Base-by-base conservation (phyloP, 2,113 vertebrate genomes). In the Ptilorrhoa leucosticta region DNA sequence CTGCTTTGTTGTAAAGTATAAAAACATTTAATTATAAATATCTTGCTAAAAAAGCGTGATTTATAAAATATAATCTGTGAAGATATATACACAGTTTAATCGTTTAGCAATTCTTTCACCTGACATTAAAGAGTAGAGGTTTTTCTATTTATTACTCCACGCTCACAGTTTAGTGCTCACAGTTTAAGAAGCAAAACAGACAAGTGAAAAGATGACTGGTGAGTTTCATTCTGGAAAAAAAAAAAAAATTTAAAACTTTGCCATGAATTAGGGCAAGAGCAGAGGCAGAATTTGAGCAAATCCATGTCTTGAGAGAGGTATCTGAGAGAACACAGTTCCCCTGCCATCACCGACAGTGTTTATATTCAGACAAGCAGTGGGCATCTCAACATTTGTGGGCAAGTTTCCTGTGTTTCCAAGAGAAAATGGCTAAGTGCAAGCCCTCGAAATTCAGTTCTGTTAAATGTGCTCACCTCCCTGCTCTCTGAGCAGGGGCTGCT, bases 11-110 rank as follows among this genome's bases (percentile, higher is more conserved):
- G 82, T 93, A 93, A 97, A 96, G 97, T 97, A 97, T 95, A 97
- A 97, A 97, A 97, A 93, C 93, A 91, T 96, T 97, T 97, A 95
- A 96, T 97, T 97, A 98, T 98, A 98, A 98, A 98, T 98, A 98
- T 73, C 92, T 95, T 53, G 48, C 90, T 95, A 97, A 93, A 96
- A 96, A 97, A 91, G 95, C 94, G 72, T 97, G 96, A 97, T 95
- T 96, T 97, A 97, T 94, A 95, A 95, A 91, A 79, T 96, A 97
- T 97, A 96, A 96, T 90, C 47, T 97, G 82, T 91, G 95, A 94
- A 94, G 89, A 94, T 96, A 96, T 96, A 96, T 75, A 96, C 89
- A 97, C 72, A 83, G 89, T 93, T 96, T 93, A 91, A 96, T 95
- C 35, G 39, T 96, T 95, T 96, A 93, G 90, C 88, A 92, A 83